Percentiles rank a stretch among this genome's conserved stretches.
Conservation (phyloP, 2,113 vertebrate genomes). For the Pygoscelis antarcticus region DNA sequence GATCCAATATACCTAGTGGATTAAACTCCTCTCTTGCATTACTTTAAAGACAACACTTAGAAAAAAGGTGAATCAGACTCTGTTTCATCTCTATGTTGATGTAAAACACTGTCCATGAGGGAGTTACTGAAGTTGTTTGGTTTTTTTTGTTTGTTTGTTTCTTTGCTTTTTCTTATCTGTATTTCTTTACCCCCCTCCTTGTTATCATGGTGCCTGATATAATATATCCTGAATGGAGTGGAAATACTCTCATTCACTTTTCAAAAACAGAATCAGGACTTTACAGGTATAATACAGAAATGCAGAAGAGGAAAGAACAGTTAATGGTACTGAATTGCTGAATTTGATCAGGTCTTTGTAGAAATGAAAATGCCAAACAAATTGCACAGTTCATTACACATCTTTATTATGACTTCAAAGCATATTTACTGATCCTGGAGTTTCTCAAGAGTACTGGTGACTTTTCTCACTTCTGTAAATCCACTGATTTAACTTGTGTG, state of each 20-base stretch:
- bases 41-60: not conserved
- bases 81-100: not conserved
- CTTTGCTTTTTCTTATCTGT: not conserved
- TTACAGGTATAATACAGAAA: not conserved
- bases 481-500: not conserved
- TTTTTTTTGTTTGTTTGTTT: no score
- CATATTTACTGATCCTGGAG: not conserved
- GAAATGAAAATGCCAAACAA: not conserved
- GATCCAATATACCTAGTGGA: not conserved
- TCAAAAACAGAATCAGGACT: not conserved
- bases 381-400: not conserved
- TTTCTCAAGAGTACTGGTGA: not conserved
- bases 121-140: not conserved
- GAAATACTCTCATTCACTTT: not conserved
- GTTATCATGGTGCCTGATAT: not conserved
- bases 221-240: not conserved
- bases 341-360: not conserved
- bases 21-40: not conserved
- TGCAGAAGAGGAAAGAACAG: not conserved
- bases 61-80: not conserved
- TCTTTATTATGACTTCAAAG: not conserved
- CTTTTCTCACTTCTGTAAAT: not conserved
- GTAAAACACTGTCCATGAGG: not conserved
- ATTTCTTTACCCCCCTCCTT: not conserved
- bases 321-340: not conserved